phyloP scores from a whole-genome alignment of 2,888 invertebrate genomes.

The Agrochola litura region DNA sequence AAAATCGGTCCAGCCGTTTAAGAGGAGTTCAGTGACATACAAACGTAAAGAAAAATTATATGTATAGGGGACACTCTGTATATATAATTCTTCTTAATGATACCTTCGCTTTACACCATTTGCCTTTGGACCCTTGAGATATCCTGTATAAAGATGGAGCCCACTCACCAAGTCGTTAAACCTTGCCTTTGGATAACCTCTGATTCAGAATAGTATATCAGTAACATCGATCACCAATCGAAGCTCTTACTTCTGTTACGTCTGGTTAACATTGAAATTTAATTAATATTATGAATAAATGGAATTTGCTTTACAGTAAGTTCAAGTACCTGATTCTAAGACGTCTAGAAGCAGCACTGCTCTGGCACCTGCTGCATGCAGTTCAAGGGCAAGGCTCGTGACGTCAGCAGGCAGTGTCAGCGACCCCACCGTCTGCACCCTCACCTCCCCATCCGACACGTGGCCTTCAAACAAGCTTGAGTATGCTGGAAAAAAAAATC shows the following conservation, averaged over 20 bases:
- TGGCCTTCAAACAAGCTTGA: constrained; percentile 72
- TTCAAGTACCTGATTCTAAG: constrained; percentile 50
- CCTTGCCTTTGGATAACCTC: background rate
- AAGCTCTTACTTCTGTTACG: background rate
- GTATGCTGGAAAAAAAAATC: constrained; percentile 69
- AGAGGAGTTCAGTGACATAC: background rate
- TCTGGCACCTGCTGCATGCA: constrained; percentile 73
- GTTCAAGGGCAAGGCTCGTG: constrained; percentile 73
- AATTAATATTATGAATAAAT: background rate
- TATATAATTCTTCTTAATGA: too few species aligned
- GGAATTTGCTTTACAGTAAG: constrained; percentile 13
- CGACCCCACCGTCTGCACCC: constrained; percentile 65
- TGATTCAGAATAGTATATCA: background rate
- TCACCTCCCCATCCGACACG: constrained; percentile 68
- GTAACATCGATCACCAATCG: background rate
- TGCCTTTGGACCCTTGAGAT: too few species aligned
- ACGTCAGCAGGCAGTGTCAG: constrained; percentile 69
- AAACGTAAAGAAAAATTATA: background rate
- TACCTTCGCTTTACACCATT: too few species aligned
- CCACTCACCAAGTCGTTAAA: background rate
- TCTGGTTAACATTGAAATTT: background rate
- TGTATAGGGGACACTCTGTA: too few species aligned
- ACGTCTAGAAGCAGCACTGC: constrained; percentile 75
- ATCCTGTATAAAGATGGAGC: background rate
- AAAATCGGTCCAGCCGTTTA: background rate